phyloP scores from a whole-genome alignment of 1,140 invertebrate species.

The Drosophila simulans region DNA sequence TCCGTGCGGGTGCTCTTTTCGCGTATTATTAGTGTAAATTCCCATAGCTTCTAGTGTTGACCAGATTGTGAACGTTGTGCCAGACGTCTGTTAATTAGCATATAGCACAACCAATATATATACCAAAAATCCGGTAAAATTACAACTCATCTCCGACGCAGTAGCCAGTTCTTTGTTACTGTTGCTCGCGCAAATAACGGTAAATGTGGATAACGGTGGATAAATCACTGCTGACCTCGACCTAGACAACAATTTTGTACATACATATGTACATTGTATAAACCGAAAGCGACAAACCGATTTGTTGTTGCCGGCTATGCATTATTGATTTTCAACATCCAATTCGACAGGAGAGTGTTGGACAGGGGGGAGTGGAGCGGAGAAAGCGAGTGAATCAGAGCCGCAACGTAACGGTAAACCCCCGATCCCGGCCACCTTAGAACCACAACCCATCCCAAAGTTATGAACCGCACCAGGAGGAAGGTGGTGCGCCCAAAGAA shows the following conservation, averaged over 20 bases:
- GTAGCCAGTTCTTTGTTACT: conserved; percentile 17
- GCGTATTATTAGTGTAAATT: conserved; percentile 36
- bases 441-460: conserved; percentile 7
- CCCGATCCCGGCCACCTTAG: conserved; percentile 9
- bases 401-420: conserved; percentile 60
- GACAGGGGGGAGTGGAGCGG: conserved; percentile 5
- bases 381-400: conserved; percentile 13
- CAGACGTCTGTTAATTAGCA: conserved; percentile 32
- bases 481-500: conserved; percentile 77
- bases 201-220: conserved; percentile 43
- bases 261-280: conserved; percentile 4
- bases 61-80: conserved; percentile 23
- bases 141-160: background rate
- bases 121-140: background rate
- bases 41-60: conserved; percentile 21
- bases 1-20: conserved; percentile 10
- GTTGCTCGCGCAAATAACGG: conserved; percentile 49
- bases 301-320: conserved; percentile 59
- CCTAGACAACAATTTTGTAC: conserved; percentile 36
- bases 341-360: conserved; percentile 1
- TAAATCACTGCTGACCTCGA: conserved; percentile 60
- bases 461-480: conserved; percentile 80
- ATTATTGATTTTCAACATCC: conserved; percentile 40
- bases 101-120: conserved; percentile 13
- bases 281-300: background rate